Base-by-base conservation (phyloP, 2,888 invertebrate species). In the Hipparchia sbordonii region DNA sequence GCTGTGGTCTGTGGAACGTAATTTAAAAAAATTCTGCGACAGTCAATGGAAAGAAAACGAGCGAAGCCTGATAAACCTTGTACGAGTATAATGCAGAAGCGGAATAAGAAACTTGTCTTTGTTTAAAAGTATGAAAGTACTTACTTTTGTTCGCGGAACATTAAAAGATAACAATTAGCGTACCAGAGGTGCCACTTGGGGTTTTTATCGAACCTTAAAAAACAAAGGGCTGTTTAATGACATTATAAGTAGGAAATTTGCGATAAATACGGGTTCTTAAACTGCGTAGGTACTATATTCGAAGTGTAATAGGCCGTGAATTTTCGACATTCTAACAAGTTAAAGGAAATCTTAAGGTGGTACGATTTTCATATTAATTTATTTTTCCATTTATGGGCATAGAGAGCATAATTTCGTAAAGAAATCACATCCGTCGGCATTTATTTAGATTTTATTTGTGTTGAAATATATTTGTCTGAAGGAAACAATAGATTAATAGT, bases 121-220 rank as follows among this genome's bases (percentile, higher is more conserved):
- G 61, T 69, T 69, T 13, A 69, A 57, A 69, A 69, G 69, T 69
- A 52, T 69, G 51, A 45, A 69, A 61, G 69, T 69, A 60, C 69
- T 60, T 48, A 51, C 68, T 61, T 69, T 69, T 51, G 69, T 69
- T 60, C 69, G 52, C 48, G 39, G 39, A 60, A 69, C 69, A 69
- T 69, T 69, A 61, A 69, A 69, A 69, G 69, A 69, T 69, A 61
- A 61, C 69, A 69, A 69, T 69, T 69, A 69, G 69, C 61, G 39
- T 52, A 39, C 52, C 60, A 51, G 60, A 69, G 61, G 67, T 67
- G 67, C 59, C 67, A 48, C 57, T 67, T 23, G 67, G 67, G 69
- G 52, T 65, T 71, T 63, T 71, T 71, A 71, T 71, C 65, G 59
- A 56, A 63, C n/a, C 60, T 57, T 39, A 8, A 56, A 65, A 66